Evolutionary conservation across 2,888 invertebrate species (phyloP).

Genomic region (Acronicta aceris): DNA sequence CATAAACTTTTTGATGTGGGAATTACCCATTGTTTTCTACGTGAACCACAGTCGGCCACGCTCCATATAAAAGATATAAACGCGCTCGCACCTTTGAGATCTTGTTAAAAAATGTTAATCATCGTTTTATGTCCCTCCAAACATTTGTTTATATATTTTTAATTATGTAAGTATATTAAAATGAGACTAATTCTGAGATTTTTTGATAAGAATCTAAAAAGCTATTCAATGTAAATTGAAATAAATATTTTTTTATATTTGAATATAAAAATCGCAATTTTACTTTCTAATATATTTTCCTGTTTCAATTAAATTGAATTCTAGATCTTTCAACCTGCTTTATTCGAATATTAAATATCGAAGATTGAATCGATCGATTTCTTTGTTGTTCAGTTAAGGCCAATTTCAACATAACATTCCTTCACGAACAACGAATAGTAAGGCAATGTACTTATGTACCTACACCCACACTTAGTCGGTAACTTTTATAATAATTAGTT

Average conservation of each 20-base stretch:
- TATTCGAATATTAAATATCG: neutral
- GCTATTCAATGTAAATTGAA: slow-evolving; percentile 41
- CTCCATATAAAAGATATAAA: slow-evolving; percentile 79
- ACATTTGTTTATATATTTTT: neutral
- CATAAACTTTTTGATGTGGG: neutral
- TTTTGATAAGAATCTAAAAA: slow-evolving; percentile 16
- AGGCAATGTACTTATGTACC: too few species aligned
- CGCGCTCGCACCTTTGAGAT: slow-evolving; percentile 55
- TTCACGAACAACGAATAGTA: too few species aligned
- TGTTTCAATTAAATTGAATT: slow-evolving; percentile 1
- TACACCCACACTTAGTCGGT: too few species aligned
- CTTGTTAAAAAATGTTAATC: neutral
- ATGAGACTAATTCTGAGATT: neutral
- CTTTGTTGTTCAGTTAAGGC: too few species aligned
- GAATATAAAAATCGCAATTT: neutral
- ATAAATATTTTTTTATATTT: slow-evolving; percentile 8
- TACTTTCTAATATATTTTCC: slow-evolving; percentile 8
- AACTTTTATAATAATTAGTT: too few species aligned
- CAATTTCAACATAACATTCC: too few species aligned
- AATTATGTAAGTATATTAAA: slow-evolving; percentile 9
- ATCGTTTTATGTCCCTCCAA: slow-evolving; percentile 6
- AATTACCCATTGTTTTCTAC: slow-evolving; percentile 27
- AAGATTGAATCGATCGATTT: too few species aligned
- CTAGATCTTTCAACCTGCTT: too few species aligned
- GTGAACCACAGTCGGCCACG: slow-evolving; percentile 57